Percentiles rank a stretch among this genome's conserved stretches.
These are phyloP conservation scores for Geophilus truncorum DNA, from an alignment of 2,888 invertebrate species.

Conservation along the genomic window DNA sequence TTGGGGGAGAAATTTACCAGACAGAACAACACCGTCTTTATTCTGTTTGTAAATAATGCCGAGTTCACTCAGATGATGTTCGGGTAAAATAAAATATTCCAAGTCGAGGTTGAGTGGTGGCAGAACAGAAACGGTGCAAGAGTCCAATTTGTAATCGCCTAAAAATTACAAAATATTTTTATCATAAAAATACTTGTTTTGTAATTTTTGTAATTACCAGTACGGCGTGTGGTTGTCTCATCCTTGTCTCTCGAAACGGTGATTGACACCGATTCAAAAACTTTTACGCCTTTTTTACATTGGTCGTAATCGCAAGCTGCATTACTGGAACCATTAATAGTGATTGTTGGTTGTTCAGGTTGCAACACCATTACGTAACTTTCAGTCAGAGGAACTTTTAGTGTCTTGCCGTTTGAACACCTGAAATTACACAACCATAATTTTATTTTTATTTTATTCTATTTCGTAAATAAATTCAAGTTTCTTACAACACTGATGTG, in stretches of 20 bases:
- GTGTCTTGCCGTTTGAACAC: conserved; percentile 67
- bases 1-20: conserved; percentile 43
- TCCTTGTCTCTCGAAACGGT: conserved; percentile 44
- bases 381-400: conserved; percentile 70
- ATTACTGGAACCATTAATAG: conserved; percentile 73
- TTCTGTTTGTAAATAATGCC: conserved; percentile 81
- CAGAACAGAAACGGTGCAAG: conserved; percentile 88
- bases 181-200: background rate
- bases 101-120: conserved; percentile 94
- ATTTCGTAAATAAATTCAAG: background rate
- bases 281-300: conserved; percentile 77
- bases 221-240: background rate
- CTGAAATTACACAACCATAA: conserved; percentile 48
- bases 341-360: conserved; percentile 76
- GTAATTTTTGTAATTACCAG: background rate
- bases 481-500: conserved; percentile 68
- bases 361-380: conserved; percentile 82
- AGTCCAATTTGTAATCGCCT: conserved; percentile 69
- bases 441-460: background rate
- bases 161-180: background rate
- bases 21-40: conserved; percentile 77
- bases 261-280: conserved; percentile 80
- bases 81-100: conserved; percentile 77
- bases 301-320: conserved; percentile 79
- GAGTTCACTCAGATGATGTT: conserved; percentile 65